phyloP scores from a whole-genome alignment of 2,888 invertebrate genomes.

The Amorpha juglandis region DNA sequence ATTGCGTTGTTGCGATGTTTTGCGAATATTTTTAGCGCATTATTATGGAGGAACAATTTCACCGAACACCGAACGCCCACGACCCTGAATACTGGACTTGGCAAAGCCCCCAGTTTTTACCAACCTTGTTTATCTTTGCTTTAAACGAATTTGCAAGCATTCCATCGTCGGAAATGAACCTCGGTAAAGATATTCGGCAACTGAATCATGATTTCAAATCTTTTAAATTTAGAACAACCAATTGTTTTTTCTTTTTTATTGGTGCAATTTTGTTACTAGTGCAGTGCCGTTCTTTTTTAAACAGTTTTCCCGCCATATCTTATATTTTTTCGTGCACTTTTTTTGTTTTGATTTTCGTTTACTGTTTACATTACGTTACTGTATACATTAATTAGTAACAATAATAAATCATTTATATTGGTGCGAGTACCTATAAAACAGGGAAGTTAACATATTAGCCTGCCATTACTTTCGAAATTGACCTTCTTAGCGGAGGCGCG shows the following conservation, averaged over 20 bases:
- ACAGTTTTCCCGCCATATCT: constrained; percentile 47
- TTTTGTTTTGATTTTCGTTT: constrained; percentile 11
- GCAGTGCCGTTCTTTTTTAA: constrained; percentile 23
- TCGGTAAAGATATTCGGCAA: constrained; percentile 33
- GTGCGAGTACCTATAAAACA: constrained; percentile 29
- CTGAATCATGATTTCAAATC: constrained; percentile 15
- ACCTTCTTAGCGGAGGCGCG: constrained; percentile 59
- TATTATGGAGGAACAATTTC: constrained; percentile 78
- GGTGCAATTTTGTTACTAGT: neutral
- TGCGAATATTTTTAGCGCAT: constrained; percentile 78
- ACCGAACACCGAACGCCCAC: constrained; percentile 64
- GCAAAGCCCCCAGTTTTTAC: constrained; percentile 73
- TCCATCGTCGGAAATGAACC: constrained; percentile 38
- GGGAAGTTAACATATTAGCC: constrained; percentile 38
- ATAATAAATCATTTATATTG: too few relatives aligned
- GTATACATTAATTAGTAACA: too few relatives aligned
- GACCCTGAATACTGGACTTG: constrained; percentile 80
- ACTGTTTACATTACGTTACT: too few relatives aligned
- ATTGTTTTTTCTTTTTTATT: neutral
- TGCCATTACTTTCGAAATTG: constrained; percentile 64
- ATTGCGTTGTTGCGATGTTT: constrained; percentile 48
- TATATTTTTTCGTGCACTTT: neutral
- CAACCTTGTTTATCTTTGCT: constrained; percentile 65
- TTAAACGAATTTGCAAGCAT: constrained; percentile 51
- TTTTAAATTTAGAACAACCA: neutral